Evolutionary conservation across 1,140 invertebrate species (phyloP).

Genomic region (Pygmarrhopalites habei): DNA sequence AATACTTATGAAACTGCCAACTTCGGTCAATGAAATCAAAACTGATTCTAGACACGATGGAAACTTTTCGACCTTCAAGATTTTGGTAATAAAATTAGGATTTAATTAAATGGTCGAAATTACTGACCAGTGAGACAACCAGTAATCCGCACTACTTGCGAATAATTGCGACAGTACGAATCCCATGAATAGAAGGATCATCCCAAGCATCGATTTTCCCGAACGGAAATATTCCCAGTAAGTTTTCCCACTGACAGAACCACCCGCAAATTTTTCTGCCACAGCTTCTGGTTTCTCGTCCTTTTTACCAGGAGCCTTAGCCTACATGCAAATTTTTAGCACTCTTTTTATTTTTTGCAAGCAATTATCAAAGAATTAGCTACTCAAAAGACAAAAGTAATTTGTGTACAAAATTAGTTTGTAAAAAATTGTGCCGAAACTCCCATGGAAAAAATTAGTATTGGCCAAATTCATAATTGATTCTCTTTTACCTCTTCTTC

Average conservation of each 20-base stretch:
- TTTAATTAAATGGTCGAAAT: not conserved
- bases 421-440: too few species aligned
- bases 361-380: too few species aligned
- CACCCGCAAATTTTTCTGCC: constrained; percentile 30
- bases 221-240: constrained; percentile 30
- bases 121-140: constrained; percentile 27
- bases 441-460: too few species aligned
- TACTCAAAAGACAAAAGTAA: too few species aligned
- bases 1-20: too few species aligned
- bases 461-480: too few species aligned
- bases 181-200: constrained; percentile 14
- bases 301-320: not conserved
- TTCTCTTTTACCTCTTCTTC: too few species aligned
- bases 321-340: not conserved
- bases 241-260: constrained; percentile 19
- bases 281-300: constrained; percentile 7
- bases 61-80: too few species aligned
- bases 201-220: constrained; percentile 16
- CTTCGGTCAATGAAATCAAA: too few species aligned
- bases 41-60: too few species aligned
- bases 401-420: too few species aligned
- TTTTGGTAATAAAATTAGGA: too few species aligned
- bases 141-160: constrained; percentile 21
- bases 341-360: not conserved
- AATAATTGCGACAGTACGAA: constrained; percentile 19